A percentile compares a stretch with the other conserved stretches of the same genome.
Evolutionary conservation across 2,113 vertebrate species (phyloP).

Genomic region (Tenebrosternarchus preto): DNA sequence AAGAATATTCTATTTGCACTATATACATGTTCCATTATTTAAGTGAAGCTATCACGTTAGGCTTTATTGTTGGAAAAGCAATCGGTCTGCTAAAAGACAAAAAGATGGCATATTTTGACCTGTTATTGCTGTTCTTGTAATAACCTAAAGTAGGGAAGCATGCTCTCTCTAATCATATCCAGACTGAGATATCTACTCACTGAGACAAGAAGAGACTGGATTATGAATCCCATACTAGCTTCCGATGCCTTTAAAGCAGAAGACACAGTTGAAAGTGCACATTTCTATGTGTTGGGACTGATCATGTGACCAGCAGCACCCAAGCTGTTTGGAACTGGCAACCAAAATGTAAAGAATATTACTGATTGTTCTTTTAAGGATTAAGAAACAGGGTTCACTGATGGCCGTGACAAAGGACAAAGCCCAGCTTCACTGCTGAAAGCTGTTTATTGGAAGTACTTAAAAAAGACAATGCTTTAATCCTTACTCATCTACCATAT

Average conservation of each 20-base stretch:
- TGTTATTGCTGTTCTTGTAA: no score
- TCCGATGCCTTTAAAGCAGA: background rate
- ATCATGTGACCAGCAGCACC: background rate
- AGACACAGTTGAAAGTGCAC: background rate
- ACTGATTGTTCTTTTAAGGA: background rate
- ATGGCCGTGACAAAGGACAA: background rate
- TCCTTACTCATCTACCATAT: slow-evolving; percentile 8
- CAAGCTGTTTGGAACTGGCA: background rate
- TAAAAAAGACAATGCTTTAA: slow-evolving; percentile 35
- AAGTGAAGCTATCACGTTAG: background rate
- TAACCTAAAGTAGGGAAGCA: background rate
- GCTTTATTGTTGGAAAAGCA: background rate
- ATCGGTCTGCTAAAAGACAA: background rate
- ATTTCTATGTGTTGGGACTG: background rate
- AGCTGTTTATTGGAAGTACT: slow-evolving; percentile 45
- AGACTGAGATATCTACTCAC: background rate
- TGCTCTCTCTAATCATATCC: background rate
- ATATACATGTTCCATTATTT: background rate
- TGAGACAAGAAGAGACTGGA: no score
- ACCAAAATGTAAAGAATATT: background rate
- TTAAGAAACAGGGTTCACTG: background rate
- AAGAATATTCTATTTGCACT: background rate
- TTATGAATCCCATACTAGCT: background rate
- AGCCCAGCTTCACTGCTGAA: slow-evolving; percentile 26
- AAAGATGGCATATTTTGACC: background rate